A percentile compares a stretch with the other conserved stretches of the same genome.
These are phyloP conservation scores for Arion vulgaris DNA, from an alignment of 1,140 invertebrate species.

Conservation along the genomic window DNA sequence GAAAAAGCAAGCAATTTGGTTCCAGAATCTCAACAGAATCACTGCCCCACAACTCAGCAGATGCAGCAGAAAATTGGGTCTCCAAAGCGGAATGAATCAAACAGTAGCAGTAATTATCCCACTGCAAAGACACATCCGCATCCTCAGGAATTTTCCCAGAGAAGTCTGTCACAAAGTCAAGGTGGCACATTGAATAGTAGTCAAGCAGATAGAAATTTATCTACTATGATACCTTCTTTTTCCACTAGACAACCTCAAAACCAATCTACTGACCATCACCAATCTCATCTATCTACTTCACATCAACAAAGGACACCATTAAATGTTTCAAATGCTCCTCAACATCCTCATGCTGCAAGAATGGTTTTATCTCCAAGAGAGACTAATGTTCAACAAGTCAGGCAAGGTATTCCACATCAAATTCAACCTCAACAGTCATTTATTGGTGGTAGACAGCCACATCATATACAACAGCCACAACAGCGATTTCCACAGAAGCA, in stretches of 20 bases:
- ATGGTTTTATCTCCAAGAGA: not conserved
- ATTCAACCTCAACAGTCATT: not conserved
- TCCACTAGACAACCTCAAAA: not conserved
- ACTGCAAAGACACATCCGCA: not conserved
- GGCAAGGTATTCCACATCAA: not conserved
- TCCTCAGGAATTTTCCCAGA: not conserved
- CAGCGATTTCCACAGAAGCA: slow-evolving; percentile 7
- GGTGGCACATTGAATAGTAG: not conserved
- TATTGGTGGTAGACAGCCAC: not conserved
- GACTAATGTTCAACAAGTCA: not conserved
- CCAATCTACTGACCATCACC: not conserved
- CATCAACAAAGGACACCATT: not conserved
- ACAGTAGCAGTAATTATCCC: not conserved
- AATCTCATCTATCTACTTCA: not conserved
- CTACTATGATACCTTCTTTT: not conserved
- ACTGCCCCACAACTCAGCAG: not conserved
- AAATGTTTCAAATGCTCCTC: not conserved
- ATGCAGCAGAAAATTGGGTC: not conserved
- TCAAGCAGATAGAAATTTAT: not conserved
- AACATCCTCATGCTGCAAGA: not conserved
- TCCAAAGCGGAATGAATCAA: not conserved
- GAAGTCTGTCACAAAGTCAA: not conserved
- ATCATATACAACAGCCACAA: not conserved
- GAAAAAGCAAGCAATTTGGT: not conserved
- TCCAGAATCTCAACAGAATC: not conserved